Base-by-base conservation (phyloP, 2,113 vertebrate genomes). In the Thamnaconus septentrionalis region DNA sequence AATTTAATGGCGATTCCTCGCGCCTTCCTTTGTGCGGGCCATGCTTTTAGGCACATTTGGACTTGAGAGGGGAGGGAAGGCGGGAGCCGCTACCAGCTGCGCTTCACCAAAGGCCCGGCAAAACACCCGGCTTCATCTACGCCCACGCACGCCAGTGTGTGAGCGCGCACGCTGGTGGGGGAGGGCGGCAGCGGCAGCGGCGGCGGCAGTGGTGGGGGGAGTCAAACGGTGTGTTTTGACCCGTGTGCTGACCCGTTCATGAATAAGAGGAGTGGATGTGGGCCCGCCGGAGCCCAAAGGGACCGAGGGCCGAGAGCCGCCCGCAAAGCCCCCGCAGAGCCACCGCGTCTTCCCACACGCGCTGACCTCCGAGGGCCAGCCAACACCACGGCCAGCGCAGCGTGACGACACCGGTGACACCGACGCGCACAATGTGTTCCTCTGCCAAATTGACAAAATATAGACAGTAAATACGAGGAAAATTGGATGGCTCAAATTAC, bases 401-500 rank as follows among this genome's bases (percentile, higher is more conserved):
- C 84, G 79, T 76, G 87, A 92, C 85, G 85, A 90, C 89, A 87
- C 81, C 59, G 10, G 77, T 90, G 91, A 92, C 90, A 91, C 81
- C 84, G 77, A 87, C 79, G 76, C 83, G 64, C 84, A 63, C 73
- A 76, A 83, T 80, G 59, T 82, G 90, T 87, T 89, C 88, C 85
- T 81, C 83, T 70, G 76, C 83, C 86, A 92, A 91, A 92, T 88
- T 91, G 87, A 90, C 88, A 91, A 90, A 88, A 89, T 87, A 89
- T 84, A 90, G 91, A 88, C 84, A 85, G 86, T 90, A 92, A 91
- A 92, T 89, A 90, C 80, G 74, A 80, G 70, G 87, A 91, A 89
- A 90, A 93, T 92, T 91, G 89, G 89, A 90, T 86, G 49, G 80
- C 80, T 87, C 81, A 85, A 89, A 91, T 90, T 83, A 91, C 87